Base-by-base conservation (phyloP, 2,797 vertebrate genomes). In the Leptoclinus maculatus region DNA sequence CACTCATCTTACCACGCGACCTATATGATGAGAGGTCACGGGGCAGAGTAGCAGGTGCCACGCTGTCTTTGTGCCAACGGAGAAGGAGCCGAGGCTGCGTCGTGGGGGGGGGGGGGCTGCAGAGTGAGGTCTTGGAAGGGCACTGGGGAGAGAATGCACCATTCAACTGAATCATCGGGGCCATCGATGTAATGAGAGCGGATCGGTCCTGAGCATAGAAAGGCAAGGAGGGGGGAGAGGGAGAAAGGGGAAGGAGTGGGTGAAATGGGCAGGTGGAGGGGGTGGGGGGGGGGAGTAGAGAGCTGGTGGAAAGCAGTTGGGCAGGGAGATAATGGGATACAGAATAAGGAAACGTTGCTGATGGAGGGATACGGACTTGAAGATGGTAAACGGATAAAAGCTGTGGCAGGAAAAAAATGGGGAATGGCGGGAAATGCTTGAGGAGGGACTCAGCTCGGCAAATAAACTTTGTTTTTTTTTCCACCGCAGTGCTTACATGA, bases 101-200 rank as follows among this genome's bases (percentile, higher is more conserved):
- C 64, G 74, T 60, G 6, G 43, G 43, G 9, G 36, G 36, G 9
- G 36, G 74, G 80, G 79, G 77, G 86, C 85, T 87, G 84, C 83
- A 73, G 84, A 92, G 81, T 79, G 91, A 12, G 86, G 87, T 87
- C 89, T 87, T 78, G 83, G 86, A 89, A 87, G 88, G 83, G 70
- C 83, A 82, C 71, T 11, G 66, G 80, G 76, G 73, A 83, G 83
- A 87, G 66, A 88, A 86, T 85, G 74, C 83, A 74, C 83, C 88
- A 91, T 88, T 93, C 91, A 92, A 92, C 90, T 89, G 92, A 92
- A 94, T 93, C 92, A 94, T 92, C 90, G 83, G 84, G 82, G 87
- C 91, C 91, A 93, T 93, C 92, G 90, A 63, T 80, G 87, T 93
- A 94, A 95, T 94, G 90, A 93, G 90, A 94, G 89, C 83, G 89